Evolutionary conservation across 2,888 invertebrate genomes (phyloP).

Genomic region (Crocallis elinguaria): DNA sequence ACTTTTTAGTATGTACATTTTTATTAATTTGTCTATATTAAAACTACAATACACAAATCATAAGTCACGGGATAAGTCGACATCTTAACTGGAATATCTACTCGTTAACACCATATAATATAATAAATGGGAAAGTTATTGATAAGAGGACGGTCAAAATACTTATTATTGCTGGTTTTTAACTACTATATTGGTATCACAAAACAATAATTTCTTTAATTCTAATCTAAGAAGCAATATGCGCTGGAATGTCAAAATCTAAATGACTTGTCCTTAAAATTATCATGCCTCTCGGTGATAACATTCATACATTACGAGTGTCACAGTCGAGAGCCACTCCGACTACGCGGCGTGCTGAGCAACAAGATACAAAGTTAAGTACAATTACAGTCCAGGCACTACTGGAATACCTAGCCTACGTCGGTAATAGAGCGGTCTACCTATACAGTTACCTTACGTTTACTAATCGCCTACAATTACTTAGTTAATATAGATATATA

Average conservation of each 20-base stretch:
- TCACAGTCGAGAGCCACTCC: neutral
- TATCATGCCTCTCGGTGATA: conserved; percentile 6
- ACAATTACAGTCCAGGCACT: conserved; percentile 33
- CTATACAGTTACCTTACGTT: conserved; percentile 11
- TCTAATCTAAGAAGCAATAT: neutral
- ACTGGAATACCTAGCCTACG: conserved; percentile 23
- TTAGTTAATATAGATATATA: conserved; percentile 19
- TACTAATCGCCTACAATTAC: too few species aligned
- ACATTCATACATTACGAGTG: neutral
- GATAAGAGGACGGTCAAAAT: conserved; percentile 25
- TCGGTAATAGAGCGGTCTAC: conserved; percentile 1
- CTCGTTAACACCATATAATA: neutral
- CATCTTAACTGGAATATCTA: neutral
- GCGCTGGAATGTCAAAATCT: conserved; percentile 29
- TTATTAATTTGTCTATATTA: conserved; percentile 9
- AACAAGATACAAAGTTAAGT: conserved; percentile 29
- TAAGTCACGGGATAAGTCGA: conserved; percentile 9
- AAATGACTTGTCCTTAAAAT: conserved; percentile 22
- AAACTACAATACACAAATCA: conserved; percentile 10
- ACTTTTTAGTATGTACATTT: conserved; percentile 31
- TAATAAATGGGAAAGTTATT: neutral
- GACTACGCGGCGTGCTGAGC: conserved; percentile 26
- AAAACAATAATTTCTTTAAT: conserved; percentile 7
- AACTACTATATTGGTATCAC: conserved; percentile 28
- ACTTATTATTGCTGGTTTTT: conserved; percentile 28